phyloP scores from a whole-genome alignment of 1,140 invertebrate species.

The Sycobia sp. region DNA sequence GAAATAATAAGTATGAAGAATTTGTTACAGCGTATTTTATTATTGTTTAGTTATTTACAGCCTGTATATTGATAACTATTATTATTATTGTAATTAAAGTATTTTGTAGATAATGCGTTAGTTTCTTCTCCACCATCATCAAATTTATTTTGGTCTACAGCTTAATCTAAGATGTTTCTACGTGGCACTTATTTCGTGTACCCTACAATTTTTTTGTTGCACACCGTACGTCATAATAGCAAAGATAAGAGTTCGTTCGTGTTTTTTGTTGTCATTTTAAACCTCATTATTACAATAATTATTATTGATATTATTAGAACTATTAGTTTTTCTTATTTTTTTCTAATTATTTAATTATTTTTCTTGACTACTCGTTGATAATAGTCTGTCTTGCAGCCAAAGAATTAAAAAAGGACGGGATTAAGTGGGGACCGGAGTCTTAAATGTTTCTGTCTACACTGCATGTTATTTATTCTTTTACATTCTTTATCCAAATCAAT shows the following conservation, averaged over 20 bases:
- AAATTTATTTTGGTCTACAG: slow-evolving; percentile 25
- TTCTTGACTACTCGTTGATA: not conserved
- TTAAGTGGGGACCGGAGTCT: slow-evolving; percentile 16
- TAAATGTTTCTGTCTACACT: slow-evolving; percentile 2
- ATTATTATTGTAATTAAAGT: slow-evolving; percentile 61
- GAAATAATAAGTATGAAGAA: slow-evolving; percentile 40
- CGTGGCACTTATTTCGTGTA: not conserved
- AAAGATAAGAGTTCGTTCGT: slow-evolving; percentile 11
- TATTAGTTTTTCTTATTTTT: slow-evolving; percentile 8
- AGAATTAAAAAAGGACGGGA: slow-evolving; percentile 24
- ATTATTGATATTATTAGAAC: slow-evolving; percentile 14
- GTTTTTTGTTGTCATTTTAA: slow-evolving; percentile 17
- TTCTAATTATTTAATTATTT: not conserved
- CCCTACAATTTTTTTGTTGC: slow-evolving; percentile 21
- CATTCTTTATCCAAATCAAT: slow-evolving; percentile 8
- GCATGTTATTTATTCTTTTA: not conserved
- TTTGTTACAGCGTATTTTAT: slow-evolving; percentile 62
- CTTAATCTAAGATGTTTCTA: slow-evolving; percentile 20
- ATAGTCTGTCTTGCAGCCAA: not conserved
- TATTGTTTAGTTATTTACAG: slow-evolving; percentile 63
- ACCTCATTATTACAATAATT: slow-evolving; percentile 10
- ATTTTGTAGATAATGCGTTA: slow-evolving; percentile 61
- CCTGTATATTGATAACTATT: slow-evolving; percentile 62
- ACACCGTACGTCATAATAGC: slow-evolving; percentile 13
- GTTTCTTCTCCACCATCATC: slow-evolving; percentile 35